Evolutionary conservation across 2,113 vertebrate species (phyloP).

Genomic region (Microcebus griseorufus): DNA sequence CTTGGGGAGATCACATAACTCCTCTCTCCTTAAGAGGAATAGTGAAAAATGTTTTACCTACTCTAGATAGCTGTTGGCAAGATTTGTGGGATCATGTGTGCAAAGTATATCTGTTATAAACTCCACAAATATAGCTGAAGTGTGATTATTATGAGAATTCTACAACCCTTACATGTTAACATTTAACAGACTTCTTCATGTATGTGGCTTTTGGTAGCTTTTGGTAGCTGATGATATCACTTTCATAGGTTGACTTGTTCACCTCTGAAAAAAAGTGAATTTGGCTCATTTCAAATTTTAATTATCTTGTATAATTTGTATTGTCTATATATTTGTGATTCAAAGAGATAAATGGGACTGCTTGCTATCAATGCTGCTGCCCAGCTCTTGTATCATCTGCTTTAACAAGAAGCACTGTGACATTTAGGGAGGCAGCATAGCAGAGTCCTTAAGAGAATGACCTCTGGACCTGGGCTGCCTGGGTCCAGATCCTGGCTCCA

Average conservation of each 20-base stretch:
- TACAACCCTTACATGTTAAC: not conserved
- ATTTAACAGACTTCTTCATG: not conserved
- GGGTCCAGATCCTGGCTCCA: not conserved
- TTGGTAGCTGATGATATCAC: not conserved
- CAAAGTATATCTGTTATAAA: not conserved
- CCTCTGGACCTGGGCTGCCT: not conserved
- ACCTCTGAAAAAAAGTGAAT: not conserved
- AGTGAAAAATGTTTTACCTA: not conserved
- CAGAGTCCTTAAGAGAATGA: not conserved
- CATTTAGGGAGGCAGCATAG: not conserved
- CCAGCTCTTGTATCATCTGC: not conserved
- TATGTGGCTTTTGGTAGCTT: not conserved
- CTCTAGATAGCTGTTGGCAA: not conserved
- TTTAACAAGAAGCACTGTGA: not conserved
- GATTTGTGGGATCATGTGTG: not conserved
- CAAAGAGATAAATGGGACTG: not conserved
- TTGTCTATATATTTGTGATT: not conserved
- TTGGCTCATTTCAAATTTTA: not conserved
- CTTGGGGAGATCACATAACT: not conserved
- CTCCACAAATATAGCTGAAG: not conserved
- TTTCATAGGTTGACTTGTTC: not conserved
- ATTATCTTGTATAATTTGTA: not conserved
- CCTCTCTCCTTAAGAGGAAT: not conserved
- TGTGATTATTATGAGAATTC: not conserved
- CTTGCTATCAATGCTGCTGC: not conserved